Base-by-base conservation (phyloP, 2,797 vertebrate species). In the Galaxias olidus region DNA sequence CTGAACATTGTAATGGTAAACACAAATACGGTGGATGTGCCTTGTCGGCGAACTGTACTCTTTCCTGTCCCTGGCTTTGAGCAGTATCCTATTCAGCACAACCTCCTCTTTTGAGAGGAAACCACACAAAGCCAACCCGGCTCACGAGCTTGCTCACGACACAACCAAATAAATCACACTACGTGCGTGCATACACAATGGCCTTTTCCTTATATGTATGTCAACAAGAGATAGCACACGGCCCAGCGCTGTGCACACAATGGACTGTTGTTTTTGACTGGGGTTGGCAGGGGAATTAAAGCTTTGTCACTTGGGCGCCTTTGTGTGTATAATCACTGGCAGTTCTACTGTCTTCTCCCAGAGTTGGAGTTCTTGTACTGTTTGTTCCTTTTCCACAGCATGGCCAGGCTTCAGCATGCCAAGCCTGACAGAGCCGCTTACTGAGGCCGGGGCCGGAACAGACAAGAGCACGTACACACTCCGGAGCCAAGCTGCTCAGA, bases 1-100 rank as follows among this genome's bases (percentile, higher is more conserved):
- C 78, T 84, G 60, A 75, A 82, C 75, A 66, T 77, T 67, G 49
- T 79, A 79, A 57, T 65, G 65, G 74, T 59, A 75, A 86, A 87
- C 75, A 74, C 53, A 82, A 76, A 78, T 52, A 69, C 65, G 70
- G 75, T 54, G 69, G 76, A 61, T 15, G 50, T 65, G 49, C 48
- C 62, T 59, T 53, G 65, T 59, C 30, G 30, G 30, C 30, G 30
- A 6, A 3, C 30, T 30, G 30, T 6, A 30, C 30, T 30, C 30
- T 30, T 30, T 6, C 30, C 30, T 30, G 30, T 30, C 30, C 30
- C 30, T 30, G 30, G 30, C 30, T 30, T 30, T 2, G 30, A 30
- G 2, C 3, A 45, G 17, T 45, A 18, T 53, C 56, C 42, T 17
- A 10, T 54, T 8, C 18, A 54, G 42, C 50, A 19, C 0, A 7